Evolutionary conservation across 2,797 vertebrate genomes (phyloP).

Genomic region (Parambassis ranga): DNA sequence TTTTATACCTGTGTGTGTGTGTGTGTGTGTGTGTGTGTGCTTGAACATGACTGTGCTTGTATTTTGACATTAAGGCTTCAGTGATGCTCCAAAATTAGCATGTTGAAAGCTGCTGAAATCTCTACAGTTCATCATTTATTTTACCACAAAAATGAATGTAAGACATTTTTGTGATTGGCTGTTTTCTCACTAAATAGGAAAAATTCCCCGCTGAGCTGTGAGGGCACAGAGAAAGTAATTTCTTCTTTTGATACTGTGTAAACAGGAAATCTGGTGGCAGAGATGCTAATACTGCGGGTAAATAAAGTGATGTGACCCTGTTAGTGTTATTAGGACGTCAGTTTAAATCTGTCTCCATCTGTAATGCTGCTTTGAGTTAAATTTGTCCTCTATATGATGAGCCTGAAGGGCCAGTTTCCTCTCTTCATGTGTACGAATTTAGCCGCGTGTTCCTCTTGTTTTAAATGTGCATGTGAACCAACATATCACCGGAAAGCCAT

Average conservation of each 20-base stretch:
- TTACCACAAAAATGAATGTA: no score
- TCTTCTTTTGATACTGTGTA: slow-evolving; percentile 54
- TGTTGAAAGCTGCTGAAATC: neutral
- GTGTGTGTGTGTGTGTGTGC: neutral
- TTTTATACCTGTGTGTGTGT: neutral
- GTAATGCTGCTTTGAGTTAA: neutral
- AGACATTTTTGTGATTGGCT: slow-evolving; percentile 1
- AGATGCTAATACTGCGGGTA: slow-evolving; percentile 6
- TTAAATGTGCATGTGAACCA: slow-evolving; percentile 15
- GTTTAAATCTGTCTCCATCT: neutral
- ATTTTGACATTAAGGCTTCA: neutral
- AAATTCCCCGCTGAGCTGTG: slow-evolving; percentile 32
- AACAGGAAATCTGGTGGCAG: slow-evolving; percentile 57
- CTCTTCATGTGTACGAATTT: neutral
- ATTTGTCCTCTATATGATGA: neutral
- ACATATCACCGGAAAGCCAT: slow-evolving; percentile 28
- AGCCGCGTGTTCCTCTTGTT: slow-evolving; percentile 1
- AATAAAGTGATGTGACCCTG: neutral
- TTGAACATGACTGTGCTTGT: slow-evolving; percentile 3
- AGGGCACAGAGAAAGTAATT: slow-evolving; percentile 27
- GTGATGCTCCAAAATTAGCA: neutral
- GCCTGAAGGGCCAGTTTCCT: neutral
- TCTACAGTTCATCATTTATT: neutral
- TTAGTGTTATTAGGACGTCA: neutral
- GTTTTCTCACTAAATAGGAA: slow-evolving; percentile 1